These are phyloP conservation scores for Ptychoptera albimana DNA, from an alignment of 2,888 invertebrate species.

Conservation along the genomic window DNA sequence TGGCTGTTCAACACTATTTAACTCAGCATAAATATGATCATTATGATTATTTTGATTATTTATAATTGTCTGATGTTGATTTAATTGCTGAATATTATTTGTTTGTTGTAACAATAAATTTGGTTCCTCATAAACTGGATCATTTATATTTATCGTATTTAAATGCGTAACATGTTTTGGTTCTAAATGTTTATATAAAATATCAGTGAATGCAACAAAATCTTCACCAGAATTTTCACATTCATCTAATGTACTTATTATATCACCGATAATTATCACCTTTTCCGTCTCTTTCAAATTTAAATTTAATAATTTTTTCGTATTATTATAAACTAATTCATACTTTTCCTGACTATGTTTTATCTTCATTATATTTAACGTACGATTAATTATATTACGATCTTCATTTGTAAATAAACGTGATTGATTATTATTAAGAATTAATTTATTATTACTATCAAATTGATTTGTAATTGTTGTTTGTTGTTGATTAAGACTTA, in stretches of 20 bases:
- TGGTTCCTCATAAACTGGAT: conserved; percentile 21
- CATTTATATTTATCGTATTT: conserved; percentile 8
- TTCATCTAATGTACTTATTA: conserved; percentile 17
- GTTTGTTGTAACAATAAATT: conserved; percentile 7
- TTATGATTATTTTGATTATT: conserved; percentile 1
- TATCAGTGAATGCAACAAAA: conserved; percentile 20
- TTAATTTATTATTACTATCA: background rate
- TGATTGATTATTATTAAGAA: no score
- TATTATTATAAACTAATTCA: conserved; percentile 16
- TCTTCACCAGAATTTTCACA: conserved; percentile 17
- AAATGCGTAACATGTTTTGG: conserved; percentile 2
- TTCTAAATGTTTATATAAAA: conserved; percentile 18
- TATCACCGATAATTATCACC: conserved; percentile 18
- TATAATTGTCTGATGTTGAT: conserved; percentile 4
- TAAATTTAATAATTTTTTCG: conserved; percentile 15
- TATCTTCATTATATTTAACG: conserved; percentile 17
- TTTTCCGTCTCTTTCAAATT: conserved; percentile 19
- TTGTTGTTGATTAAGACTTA: background rate
- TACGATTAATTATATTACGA: conserved; percentile 18
- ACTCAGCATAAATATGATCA: conserved; percentile 23
- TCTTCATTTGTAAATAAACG: conserved; percentile 17
- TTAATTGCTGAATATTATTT: background rate
- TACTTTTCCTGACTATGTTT: conserved; percentile 20
- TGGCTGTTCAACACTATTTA: conserved; percentile 20
- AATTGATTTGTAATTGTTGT: background rate